Evolutionary conservation across 2,113 vertebrate genomes (phyloP).

Genomic region (Cyanoderma ruficeps): DNA sequence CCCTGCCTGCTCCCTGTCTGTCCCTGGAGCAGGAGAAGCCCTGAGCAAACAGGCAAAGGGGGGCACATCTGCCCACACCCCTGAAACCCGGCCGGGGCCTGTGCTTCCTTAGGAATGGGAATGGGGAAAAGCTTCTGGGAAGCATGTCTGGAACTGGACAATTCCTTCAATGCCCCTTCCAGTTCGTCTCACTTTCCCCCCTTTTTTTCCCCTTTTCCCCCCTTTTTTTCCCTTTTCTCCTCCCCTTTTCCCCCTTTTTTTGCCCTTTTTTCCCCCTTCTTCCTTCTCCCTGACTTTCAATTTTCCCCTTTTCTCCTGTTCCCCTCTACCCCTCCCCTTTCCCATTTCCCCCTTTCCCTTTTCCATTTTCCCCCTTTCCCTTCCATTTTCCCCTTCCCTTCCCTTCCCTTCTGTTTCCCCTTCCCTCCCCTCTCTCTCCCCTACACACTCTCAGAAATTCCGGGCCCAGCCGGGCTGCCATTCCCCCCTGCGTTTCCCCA

Average conservation of each 20-base stretch:
- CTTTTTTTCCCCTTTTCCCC: not conserved
- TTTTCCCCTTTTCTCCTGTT: not conserved
- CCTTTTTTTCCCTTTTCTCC: too few species aligned
- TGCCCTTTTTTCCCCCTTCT: too few species aligned
- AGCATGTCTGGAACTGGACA: fast-evolving
- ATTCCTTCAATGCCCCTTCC: too few species aligned
- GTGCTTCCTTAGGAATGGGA: not conserved
- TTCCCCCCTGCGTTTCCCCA: slow-evolving; percentile 2
- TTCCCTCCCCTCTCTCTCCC: too few species aligned
- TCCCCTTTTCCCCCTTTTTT: too few species aligned
- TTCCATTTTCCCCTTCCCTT: not conserved
- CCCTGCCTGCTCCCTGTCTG: not conserved
- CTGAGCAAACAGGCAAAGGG: not conserved
- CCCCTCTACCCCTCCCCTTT: too few species aligned
- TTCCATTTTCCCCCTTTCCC: not conserved
- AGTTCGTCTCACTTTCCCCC: too few species aligned
- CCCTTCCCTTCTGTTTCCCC: not conserved
- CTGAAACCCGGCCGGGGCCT: not conserved
- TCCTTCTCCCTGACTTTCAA: too few species aligned
- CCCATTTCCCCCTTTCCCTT: not conserved
- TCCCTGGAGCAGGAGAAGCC: not conserved
- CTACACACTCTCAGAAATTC: not conserved
- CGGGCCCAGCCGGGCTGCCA: not conserved
- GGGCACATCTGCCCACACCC: not conserved
- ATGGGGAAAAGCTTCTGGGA: not conserved